Percentiles rank a stretch among this genome's conserved stretches.
These are phyloP conservation scores for Rhipidura dahli DNA, from an alignment of 2,113 vertebrate genomes.

Conservation along the genomic window DNA sequence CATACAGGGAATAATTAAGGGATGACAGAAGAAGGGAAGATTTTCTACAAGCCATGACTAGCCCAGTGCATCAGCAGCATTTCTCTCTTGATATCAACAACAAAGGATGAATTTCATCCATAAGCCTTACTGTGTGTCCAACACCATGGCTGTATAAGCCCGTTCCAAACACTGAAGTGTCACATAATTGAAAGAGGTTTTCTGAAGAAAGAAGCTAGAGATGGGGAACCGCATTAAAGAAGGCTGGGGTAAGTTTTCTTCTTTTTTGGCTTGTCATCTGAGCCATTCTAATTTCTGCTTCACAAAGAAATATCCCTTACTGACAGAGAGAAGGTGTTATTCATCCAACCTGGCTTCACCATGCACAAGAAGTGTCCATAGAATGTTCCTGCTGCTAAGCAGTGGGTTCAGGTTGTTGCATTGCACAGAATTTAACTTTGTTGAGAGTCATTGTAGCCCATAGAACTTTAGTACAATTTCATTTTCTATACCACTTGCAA, in stretches of 20 bases:
- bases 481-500: not conserved
- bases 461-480: not conserved
- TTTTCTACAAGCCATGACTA: not conserved
- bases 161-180: not conserved
- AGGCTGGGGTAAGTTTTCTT: not conserved
- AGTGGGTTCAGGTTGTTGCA: not conserved
- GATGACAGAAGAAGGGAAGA: not conserved
- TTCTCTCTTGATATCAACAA: not conserved
- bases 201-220: not conserved
- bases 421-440: not conserved
- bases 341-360: not conserved
- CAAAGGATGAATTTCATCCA: not conserved
- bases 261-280: not conserved
- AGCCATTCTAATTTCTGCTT: not conserved
- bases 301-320: not conserved
- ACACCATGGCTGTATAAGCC: not conserved
- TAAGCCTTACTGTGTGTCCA: not conserved
- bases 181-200: not conserved
- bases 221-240: accelerated
- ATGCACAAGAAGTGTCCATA: not conserved
- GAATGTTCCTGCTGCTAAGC: not conserved
- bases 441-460: not conserved
- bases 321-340: not conserved
- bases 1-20: not conserved
- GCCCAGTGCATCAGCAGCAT: not conserved